Evolutionary conservation across 1,140 invertebrate genomes (phyloP), one percentile per base, ranked within the genome.

Genomic region (Stegodyphus dumicola): DNA sequence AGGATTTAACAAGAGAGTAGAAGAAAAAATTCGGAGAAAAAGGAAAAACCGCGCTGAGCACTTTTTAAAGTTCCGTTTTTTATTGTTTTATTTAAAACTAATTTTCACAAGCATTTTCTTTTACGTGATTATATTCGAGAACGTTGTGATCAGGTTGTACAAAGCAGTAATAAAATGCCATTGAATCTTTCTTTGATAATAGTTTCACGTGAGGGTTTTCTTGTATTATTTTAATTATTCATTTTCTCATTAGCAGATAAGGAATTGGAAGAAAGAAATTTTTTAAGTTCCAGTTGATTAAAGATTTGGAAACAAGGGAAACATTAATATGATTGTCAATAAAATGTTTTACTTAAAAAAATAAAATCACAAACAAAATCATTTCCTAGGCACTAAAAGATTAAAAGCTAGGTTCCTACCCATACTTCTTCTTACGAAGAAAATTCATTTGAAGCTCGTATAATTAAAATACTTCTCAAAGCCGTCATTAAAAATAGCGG

Each of bases 171-270:
- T 84, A 74, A 76, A 76, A 76, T 13, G 33, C n/a, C 15, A 80
- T 74, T 13, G 9, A 60, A 11, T 64, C 60, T 48, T 81, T 81
- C 70, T 81, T 81, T 74, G 52, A 49, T 71, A 33, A 33, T 33
- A 33, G 33, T 33, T 53, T 56, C 13, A 51, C 70, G 10, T 11
- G 53, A 17, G 53, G 51, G 3, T 49, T 60, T 70, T 71, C 66
- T 52, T 81, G 11, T 52, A 65, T 74, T 74, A 74, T 81, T 81
- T 81, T 64, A 81, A 81, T 74, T 81, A 81, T 81, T 81, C 79
- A 81, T 81, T 74, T 81, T 81, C 79, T 81, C 79, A 81, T 81
- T 81, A 81, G 17, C 17, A 56, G 52, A 74, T 53, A 65, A 70
- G 65, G 69, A 81, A 81, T 65, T 74, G 49, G 49, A 60, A 9